A percentile compares a stretch with the other conserved stretches of the same genome.
Evolutionary conservation across 23 tunicate genomes (phyloP).

Genomic region (Oikopleura dioica): DNA sequence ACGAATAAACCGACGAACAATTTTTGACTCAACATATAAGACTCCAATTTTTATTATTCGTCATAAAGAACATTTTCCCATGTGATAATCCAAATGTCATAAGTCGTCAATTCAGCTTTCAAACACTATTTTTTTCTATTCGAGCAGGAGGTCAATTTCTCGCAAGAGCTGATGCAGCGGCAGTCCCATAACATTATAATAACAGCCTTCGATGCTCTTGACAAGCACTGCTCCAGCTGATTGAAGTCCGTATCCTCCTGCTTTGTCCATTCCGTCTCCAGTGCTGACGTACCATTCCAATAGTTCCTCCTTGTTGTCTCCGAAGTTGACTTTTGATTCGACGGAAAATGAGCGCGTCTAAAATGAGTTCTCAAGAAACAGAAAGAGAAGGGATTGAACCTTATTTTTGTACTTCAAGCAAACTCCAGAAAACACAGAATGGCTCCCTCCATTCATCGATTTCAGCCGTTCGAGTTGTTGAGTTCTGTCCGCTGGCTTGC

Average conservation of each 20-base stretch:
- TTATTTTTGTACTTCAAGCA: not conserved
- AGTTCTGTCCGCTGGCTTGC: not conserved
- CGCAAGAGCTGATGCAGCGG: too few species aligned
- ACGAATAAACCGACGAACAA: too few species aligned
- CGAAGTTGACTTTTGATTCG: not conserved
- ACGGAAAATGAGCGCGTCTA: not conserved
- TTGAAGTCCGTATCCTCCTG: slow-evolving; percentile 94
- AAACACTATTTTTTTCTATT: too few species aligned
- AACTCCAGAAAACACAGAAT: not conserved
- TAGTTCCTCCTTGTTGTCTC: not conserved
- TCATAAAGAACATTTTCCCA: too few species aligned
- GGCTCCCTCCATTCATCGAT: not conserved
- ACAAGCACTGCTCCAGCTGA: slow-evolving; percentile 60
- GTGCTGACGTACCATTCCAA: not conserved
- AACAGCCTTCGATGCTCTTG: slow-evolving; percentile 41
- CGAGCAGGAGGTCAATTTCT: too few species aligned
- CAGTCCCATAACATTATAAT: slow-evolving; percentile 76
- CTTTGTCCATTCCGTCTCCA: slow-evolving; percentile 24
- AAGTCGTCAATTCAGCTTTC: too few species aligned
- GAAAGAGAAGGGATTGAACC: too few species aligned
- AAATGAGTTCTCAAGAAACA: too few species aligned
- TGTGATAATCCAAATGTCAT: too few species aligned
- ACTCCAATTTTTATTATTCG: too few species aligned
- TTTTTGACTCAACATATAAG: too few species aligned
- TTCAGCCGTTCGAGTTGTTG: not conserved